These are phyloP conservation scores for Netelia inedita DNA, from an alignment of 2,888 invertebrate genomes.

Conservation along the genomic window DNA sequence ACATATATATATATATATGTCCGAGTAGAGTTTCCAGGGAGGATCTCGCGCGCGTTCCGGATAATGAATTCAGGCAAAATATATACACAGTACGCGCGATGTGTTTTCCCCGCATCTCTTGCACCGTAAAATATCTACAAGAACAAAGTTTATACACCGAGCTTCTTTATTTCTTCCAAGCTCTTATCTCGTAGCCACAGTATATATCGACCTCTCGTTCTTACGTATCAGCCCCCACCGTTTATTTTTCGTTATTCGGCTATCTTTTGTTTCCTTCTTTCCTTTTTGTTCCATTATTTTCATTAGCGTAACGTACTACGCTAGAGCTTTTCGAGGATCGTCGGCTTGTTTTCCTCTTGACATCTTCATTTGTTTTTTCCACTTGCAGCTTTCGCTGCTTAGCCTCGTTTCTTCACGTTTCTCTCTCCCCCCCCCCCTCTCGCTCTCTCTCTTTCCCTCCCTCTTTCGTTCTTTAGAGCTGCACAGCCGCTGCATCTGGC, in stretches of 20 bases:
- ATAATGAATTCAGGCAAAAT: slow-evolving; percentile 62
- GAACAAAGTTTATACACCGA: slow-evolving; percentile 40
- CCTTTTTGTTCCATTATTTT: slow-evolving; percentile 42
- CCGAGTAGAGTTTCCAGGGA: slow-evolving; percentile 29
- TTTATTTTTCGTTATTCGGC: slow-evolving; percentile 31
- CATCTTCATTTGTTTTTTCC: slow-evolving; percentile 64
- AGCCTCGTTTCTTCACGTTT: slow-evolving; percentile 22
- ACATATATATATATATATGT: slow-evolving; percentile 1
- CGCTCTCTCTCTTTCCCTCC: slow-evolving; percentile 57
- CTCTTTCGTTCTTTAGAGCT: slow-evolving; percentile 38
- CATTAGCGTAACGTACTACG: slow-evolving; percentile 27
- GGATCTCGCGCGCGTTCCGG: slow-evolving; percentile 43
- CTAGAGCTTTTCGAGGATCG: neutral
- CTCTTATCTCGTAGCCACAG: neutral
- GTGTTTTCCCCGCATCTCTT: slow-evolving; percentile 20
- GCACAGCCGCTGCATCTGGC: slow-evolving; percentile 41
- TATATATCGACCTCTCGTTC: neutral
- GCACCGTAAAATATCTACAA: slow-evolving; percentile 38
- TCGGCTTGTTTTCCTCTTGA: slow-evolving; percentile 61
- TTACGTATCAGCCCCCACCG: neutral
- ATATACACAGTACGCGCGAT: slow-evolving; percentile 24
- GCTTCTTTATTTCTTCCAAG: slow-evolving; percentile 32
- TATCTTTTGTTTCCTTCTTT: slow-evolving; percentile 50
- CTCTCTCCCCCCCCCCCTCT: slow-evolving; percentile 60
- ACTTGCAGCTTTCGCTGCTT: slow-evolving; percentile 32